Base-by-base conservation (phyloP, 2,888 invertebrate species). In the Rhingia campestris region DNA sequence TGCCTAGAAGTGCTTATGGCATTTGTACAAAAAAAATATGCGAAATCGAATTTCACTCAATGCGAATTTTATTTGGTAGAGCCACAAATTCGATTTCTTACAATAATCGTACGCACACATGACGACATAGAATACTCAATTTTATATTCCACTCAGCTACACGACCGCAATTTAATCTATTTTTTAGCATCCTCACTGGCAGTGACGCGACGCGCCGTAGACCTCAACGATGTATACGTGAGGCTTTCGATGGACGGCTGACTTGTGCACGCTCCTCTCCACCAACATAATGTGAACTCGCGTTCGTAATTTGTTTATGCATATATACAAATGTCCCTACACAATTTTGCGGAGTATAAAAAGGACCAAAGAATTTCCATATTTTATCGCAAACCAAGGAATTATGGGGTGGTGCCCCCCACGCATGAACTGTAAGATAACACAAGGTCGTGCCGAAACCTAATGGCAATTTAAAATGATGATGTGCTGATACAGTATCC, bases 141-240 rank as follows among this genome's bases (percentile, higher is more conserved):
- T 79, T 73, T 45, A 54, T 59, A 79, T 79, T 79, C 79, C 66
- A 79, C 73, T 79, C 79, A 79, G 79, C 72, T 79, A 53, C 73
- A 59, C 51, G 59, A 79, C 79, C 79, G 59, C 75, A 81, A 81
- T 81, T 81, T 75, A 69, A 81, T 81, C 54, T 75, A 81, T 75
- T 81, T 75, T 75, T 63, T 69, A 66, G 56, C 54, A 74, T 75
- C 51, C 63, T 51, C 74, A 33, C 51, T 53, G 59, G 45, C 32
- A 63, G 58, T 3, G n/a, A 49, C 4, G n/a, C 49, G 49, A 12
- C 12, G 45, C 58, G 64, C 75, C 58, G 37, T 64, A 41, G 63
- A 56, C 51, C 45, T 64, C 69, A 81, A 75, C 69, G 69, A 75
- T 81, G 63, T 51, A 69, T 75, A 81, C 81, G 81, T 81, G 81